Evolutionary conservation across 2,888 invertebrate species (phyloP), one percentile per base, ranked within the genome.

Genomic region (Lycaena phlaeas): DNA sequence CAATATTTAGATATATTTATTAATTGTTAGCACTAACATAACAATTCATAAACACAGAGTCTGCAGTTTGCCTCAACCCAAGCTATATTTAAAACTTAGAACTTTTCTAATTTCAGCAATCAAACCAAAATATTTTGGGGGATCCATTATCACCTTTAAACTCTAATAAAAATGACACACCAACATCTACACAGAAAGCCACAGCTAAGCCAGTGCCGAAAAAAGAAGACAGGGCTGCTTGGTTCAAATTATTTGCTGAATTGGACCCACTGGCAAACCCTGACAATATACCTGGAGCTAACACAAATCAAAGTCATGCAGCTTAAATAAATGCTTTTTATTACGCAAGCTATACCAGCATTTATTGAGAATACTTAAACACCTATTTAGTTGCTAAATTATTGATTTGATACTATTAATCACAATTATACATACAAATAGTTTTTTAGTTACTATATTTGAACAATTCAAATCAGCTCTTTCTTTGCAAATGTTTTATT

Each of bases 201-300:
- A 30, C 25, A 27, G 5, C 28, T 4, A 46, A 46, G 27, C 31
- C 44, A 9, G 61, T 68, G 44, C 75, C 82, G 27, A 86, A 87
- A 51, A 88, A 85, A 53, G 86, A 86, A 43, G 87, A 87, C 46
- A 86, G 79, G 57, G 77, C 82, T 2, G 84, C 86, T 11, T 97
- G 97, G 97, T 90, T 95, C 64, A 94, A 94, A 71, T 81, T 97
- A 40, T 97, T 97, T 81, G 94, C 96, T 27, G 97, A 97, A 71
- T 75, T 97, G 43, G 97, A 97, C 79, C 97, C 97, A 1, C 81
- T 97, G 25, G 90, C 95, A 7, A 95, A 96, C 78, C 94, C 95
- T 27, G 93, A 95, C 31, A 81, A 65, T 37, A 62, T 86, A 14
- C 75, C 67, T 11, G 81, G 85, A 3, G 60, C 70, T 6, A 79